These are phyloP conservation scores for Periplaneta americana DNA, from an alignment of 1,140 invertebrate species.

Conservation along the genomic window DNA sequence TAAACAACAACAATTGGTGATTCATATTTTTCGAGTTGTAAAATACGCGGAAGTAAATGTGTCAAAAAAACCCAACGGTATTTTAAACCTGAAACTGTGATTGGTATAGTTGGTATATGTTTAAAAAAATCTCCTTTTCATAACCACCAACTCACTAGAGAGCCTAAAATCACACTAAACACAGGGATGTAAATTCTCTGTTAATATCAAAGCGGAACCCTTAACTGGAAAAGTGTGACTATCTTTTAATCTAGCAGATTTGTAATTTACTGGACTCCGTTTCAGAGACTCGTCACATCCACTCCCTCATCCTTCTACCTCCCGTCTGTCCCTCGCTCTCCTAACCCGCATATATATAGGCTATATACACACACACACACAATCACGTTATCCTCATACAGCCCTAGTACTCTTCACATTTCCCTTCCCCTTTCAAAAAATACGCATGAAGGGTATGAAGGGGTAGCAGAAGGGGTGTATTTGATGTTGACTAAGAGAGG, in stretches of 20 bases:
- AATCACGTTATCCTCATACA: neutral
- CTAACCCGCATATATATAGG: neutral
- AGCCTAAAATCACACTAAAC: no score
- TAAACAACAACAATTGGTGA: no score
- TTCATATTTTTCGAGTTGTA: no score
- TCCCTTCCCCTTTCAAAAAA: neutral
- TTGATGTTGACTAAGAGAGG: neutral
- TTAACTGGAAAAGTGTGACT: neutral
- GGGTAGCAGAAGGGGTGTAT: neutral
- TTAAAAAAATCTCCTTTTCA: no score
- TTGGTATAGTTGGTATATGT: no score
- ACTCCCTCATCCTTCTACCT: neutral
- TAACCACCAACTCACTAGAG: no score
- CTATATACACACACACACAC: neutral
- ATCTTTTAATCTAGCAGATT: neutral
- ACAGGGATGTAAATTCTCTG: no score
- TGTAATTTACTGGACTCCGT: neutral
- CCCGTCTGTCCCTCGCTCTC: neutral
- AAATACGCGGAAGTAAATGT: no score
- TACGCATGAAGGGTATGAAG: neutral
- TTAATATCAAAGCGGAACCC: neutral
- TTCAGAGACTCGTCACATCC: neutral
- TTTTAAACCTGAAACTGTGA: no score
- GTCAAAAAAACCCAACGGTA: no score
- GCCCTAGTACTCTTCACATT: neutral